Evolutionary conservation across 2,888 invertebrate species (phyloP), one percentile per base, ranked within the genome.

Genomic region (Leptinotarsa rubiginosa): DNA sequence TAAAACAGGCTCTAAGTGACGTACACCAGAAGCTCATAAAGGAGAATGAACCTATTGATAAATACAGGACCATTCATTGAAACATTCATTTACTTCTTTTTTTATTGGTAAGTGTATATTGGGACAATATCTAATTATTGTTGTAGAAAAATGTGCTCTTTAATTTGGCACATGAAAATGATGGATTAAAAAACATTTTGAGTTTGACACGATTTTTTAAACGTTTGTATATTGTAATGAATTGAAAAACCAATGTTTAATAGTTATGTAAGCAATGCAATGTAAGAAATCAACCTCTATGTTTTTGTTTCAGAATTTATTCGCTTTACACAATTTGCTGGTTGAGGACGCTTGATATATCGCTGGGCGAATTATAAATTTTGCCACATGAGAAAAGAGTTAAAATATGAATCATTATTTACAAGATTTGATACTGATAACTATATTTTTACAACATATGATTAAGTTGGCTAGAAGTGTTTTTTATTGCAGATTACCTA

Each of bases 21-120:
- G 93, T 95, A 84, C 96, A 96, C 89, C 93, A 93, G 89, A 94
- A 94, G 89, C 90, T 96, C 88, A 94, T 95, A 86, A 93, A 92
- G 85, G 91, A 91, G 81, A 89, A 89, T 77, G 86, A 86, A 81
- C 83, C 87, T 71, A 77, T 88, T 80, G 85, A 87, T 56, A 83
- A 84, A 80, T 85, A 84, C 80, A 84, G 87, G 84, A 85, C 84
- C 75, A 86, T 87, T 79, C 87, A 88, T 83, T 88, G 85, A 62
- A n/a, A 25, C n/a, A 18, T 15, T 59, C 10, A 15, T 31, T 62
- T n/a, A 15, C 4, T 56, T 10, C 15, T 31, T 31, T 41, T 41
- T 62, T 62, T 31, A 31, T 62, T 41, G 62, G 62, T 62, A 41
- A 62, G 62, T 62, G 41, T 41, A 41, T 41, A 41, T 41, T 41